phyloP scores from a whole-genome alignment of 1,140 invertebrate genomes.

The Tribolium madens region DNA sequence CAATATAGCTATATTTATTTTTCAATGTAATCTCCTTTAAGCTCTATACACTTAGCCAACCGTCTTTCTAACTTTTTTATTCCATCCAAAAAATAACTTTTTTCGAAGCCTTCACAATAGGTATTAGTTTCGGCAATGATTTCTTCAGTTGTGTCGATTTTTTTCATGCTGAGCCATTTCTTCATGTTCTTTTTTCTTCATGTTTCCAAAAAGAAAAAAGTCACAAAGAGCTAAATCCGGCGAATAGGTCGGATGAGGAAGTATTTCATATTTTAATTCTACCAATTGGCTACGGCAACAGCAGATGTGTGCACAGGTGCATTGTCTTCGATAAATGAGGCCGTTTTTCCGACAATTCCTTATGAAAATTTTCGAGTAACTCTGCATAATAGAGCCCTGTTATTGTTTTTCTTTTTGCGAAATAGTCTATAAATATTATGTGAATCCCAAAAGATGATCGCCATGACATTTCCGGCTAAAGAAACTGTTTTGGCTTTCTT shows the following conservation, averaged over 20 bases:
- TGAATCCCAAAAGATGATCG: too few species aligned
- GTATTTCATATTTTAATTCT: not conserved
- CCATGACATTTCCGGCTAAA: too few species aligned
- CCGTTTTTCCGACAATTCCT: not conserved
- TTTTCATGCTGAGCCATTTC: not conserved
- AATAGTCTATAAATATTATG: too few species aligned
- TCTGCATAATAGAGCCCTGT: not conserved
- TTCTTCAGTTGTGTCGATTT: too few species aligned
- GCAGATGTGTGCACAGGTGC: not conserved
- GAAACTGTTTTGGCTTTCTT: too few species aligned
- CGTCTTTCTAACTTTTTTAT: not conserved
- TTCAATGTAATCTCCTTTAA: too few species aligned
- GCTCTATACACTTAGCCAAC: not conserved
- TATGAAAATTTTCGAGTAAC: not conserved
- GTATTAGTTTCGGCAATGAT: too few species aligned
- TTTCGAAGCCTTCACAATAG: too few species aligned
- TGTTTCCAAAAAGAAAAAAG: slow-evolving; percentile 5
- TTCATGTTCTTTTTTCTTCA: too few species aligned
- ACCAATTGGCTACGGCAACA: not conserved
- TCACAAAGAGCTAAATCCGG: slow-evolving; percentile 45
- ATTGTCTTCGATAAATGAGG: slow-evolving; percentile 1
- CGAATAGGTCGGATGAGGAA: slow-evolving; percentile 57
- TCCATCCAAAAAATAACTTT: not conserved
- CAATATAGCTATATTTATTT: too few species aligned
- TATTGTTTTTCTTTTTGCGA: slow-evolving; percentile 6